Base-by-base conservation (phyloP, 1,140 invertebrate species). In the Laodelphax striatellus region DNA sequence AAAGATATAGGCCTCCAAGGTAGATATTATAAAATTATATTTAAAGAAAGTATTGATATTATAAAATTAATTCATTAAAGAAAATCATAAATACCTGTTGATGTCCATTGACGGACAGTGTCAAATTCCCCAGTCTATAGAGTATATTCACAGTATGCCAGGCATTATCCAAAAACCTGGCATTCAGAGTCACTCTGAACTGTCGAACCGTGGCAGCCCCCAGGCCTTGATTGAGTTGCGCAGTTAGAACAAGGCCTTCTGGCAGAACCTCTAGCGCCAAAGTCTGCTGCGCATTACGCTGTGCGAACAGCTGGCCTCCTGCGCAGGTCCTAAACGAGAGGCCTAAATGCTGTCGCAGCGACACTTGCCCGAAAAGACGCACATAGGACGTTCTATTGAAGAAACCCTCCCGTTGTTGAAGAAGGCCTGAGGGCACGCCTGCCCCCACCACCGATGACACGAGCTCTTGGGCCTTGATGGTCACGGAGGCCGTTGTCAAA, bases 301-400 rank as follows among this genome's bases (percentile, higher is more conserved):
- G 87, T 21, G 80, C 79, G 69, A 89, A 86, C 58, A 90, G 76
- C 70, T 80, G 80, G 14, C 87, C 88, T 55, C 84, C 85, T 28
- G 81, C 78, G 73, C 89, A 92, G 13, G 85, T 88, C 65, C 86
- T 77, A 69, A 90, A 90, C 72, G 86, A 90, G 38, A 91, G 75
- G 16, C 87, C 87, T 59, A 85, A 86, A 66, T 88, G 86, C 8
- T 82, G 79, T 68, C 84, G 85, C 64, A 89, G 79, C 34, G 84
- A 85, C 66, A 89, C 79, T 58, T 84, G 83, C 38, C 80, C 80
- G 43, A 77, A 72, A 55, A 90, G 74, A 66, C 82, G 79, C 54
- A 89, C 76, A 69, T 84, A 87, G 5, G 87, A 80, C 64, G 84
- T 83, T 59, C 85, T 85, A 74, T 90, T 88, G 72, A 91, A 87